A percentile compares a stretch with the other conserved stretches of the same genome.
These are phyloP conservation scores for Ctenopoma kingsleyae DNA, from an alignment of 2,797 vertebrate species.

Conservation along the genomic window DNA sequence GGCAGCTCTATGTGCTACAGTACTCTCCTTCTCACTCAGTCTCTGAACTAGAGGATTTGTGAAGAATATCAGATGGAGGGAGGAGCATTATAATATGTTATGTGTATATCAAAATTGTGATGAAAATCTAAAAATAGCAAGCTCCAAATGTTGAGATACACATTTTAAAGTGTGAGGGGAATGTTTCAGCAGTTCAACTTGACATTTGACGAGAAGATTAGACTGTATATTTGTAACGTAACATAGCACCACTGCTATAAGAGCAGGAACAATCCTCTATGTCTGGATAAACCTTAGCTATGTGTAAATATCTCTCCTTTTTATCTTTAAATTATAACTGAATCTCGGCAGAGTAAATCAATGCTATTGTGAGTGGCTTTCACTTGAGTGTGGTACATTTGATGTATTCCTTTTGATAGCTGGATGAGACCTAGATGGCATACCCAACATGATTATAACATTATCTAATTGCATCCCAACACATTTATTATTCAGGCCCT, in stretches of 20 bases:
- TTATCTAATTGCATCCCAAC: constrained; percentile 71
- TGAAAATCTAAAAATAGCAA: constrained; percentile 1
- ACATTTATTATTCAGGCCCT: constrained; percentile 69
- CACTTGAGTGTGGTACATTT: constrained; percentile 11
- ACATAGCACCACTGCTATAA: constrained; percentile 3
- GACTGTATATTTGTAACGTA: neutral
- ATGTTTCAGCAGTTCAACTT: neutral
- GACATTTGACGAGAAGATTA: neutral
- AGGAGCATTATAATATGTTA: neutral
- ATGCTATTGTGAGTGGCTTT: neutral
- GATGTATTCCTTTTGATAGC: constrained; percentile 45
- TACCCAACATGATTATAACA: constrained; percentile 70
- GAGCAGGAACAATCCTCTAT: neutral
- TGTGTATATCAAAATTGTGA: constrained; percentile 23
- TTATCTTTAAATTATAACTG: constrained; percentile 17
- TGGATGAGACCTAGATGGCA: constrained; percentile 48
- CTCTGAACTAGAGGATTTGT: constrained; percentile 24
- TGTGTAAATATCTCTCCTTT: neutral
- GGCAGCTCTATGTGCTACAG: constrained; percentile 47
- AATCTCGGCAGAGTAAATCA: constrained; percentile 33
- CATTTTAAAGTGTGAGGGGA: neutral
- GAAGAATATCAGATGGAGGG: constrained; percentile 9
- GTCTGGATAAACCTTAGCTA: constrained; percentile 12
- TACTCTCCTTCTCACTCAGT: constrained; percentile 12
- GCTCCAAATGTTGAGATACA: neutral